Percentiles rank a stretch among this genome's conserved stretches.
These are phyloP conservation scores for Cardiocondyla obscurior DNA, from an alignment of 1,140 invertebrate species.

Conservation along the genomic window DNA sequence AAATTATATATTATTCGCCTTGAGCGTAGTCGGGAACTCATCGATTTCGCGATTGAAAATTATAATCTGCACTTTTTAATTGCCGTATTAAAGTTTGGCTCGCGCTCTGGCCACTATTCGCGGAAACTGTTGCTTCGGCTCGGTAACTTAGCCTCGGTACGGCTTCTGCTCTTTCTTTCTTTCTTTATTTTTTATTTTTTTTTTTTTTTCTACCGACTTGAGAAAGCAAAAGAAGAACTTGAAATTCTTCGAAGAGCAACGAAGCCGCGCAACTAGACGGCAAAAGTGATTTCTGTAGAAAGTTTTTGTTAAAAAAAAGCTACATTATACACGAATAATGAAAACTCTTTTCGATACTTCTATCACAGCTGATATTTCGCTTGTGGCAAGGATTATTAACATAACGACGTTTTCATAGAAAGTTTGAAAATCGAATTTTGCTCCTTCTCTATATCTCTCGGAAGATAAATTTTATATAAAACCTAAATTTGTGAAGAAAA, in stretches of 20 bases:
- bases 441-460: no score
- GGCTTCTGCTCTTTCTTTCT: neutral
- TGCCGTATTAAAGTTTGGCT: slow-evolving; percentile 32
- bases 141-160: neutral
- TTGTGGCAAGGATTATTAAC: neutral
- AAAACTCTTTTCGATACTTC: neutral
- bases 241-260: slow-evolving; percentile 28
- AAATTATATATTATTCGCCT: neutral
- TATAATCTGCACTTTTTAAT: slow-evolving; percentile 24
- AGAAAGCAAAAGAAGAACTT: slow-evolving; percentile 22
- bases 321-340: neutral
- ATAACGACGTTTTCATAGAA: neutral
- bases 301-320: neutral
- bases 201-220: slow-evolving; percentile 11
- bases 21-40: neutral
- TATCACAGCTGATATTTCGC: neutral
- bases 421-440: neutral
- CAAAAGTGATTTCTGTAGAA: slow-evolving; percentile 43
- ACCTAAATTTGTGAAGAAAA: neutral
- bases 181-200: no score
- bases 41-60: slow-evolving; percentile 10
- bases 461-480: neutral
- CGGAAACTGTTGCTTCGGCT: slow-evolving; percentile 42
- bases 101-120: neutral
- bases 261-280: slow-evolving; percentile 17